Percentiles rank a stretch among this genome's conserved stretches.
Evolutionary conservation across 2,113 vertebrate species (phyloP).

Genomic region (Panurus biarmicus): DNA sequence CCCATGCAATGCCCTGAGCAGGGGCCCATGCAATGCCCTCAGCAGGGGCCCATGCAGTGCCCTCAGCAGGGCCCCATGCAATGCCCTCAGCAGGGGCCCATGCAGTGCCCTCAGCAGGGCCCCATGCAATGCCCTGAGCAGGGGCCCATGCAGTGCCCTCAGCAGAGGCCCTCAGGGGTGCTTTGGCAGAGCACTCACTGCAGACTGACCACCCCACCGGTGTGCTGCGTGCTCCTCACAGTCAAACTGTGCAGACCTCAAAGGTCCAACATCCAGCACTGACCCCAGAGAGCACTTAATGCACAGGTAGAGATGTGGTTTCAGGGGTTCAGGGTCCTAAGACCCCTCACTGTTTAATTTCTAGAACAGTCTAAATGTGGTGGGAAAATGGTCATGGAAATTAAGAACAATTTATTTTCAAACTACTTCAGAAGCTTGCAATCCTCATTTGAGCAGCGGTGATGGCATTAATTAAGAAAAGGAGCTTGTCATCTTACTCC

Average conservation of each 20-base stretch:
- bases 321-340: neutral
- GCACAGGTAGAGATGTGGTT: neutral
- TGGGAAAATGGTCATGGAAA: neutral
- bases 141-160: neutral
- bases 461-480: conserved; percentile 31
- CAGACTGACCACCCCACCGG: neutral
- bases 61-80: neutral
- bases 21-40: no score
- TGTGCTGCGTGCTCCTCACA: neutral
- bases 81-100: neutral
- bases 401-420: neutral
- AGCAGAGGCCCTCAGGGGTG: no score
- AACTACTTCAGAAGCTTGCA: neutral
- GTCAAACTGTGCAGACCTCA: neutral
- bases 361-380: neutral
- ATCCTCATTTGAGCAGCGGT: neutral
- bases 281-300: neutral
- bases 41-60: neutral
- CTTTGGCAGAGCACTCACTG: rapidly evolving
- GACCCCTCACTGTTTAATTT: neutral
- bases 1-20: neutral
- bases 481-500: neutral
- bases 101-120: neutral
- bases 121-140: neutral
- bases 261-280: neutral